Percentiles rank a stretch among this genome's conserved stretches.
phyloP scores from a whole-genome alignment of 2,113 vertebrate genomes.

The Daboia siamensis region DNA sequence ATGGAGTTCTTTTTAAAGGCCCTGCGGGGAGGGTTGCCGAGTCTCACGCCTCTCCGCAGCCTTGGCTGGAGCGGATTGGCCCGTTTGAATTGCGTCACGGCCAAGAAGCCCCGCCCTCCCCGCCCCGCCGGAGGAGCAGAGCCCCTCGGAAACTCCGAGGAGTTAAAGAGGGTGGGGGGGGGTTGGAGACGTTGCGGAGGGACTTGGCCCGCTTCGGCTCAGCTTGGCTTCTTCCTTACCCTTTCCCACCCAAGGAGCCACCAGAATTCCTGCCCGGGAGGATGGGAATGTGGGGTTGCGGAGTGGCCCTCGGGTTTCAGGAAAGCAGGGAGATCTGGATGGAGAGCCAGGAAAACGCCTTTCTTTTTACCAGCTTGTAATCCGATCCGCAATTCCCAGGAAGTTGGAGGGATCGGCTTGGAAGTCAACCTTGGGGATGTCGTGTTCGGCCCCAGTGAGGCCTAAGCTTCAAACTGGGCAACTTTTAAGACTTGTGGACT shows the following conservation, averaged over 20 bases:
- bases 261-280: too few species aligned
- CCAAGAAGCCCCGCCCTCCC: constrained; percentile 3
- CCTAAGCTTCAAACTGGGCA: neutral
- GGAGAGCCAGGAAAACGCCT: neutral
- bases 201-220: neutral
- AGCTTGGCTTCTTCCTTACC: neutral
- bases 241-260: neutral
- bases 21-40: constrained; percentile 30
- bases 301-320: neutral
- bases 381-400: neutral
- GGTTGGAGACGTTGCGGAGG: too few species aligned
- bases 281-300: neutral
- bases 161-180: neutral
- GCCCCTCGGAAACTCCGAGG: neutral
- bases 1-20: constrained; percentile 65
- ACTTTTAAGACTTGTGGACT: too few species aligned
- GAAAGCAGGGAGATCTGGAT: neutral
- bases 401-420: neutral
- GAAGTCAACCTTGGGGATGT: neutral
- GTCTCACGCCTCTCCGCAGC: constrained; percentile 35
- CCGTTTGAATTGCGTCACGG: constrained; percentile 56
- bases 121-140: neutral
- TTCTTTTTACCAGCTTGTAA: neutral
- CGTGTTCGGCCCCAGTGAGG: neutral
- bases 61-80: constrained; percentile 51